Base-by-base conservation (phyloP, 2,888 invertebrate genomes). In the Harpagoxenus sublaevis region DNA sequence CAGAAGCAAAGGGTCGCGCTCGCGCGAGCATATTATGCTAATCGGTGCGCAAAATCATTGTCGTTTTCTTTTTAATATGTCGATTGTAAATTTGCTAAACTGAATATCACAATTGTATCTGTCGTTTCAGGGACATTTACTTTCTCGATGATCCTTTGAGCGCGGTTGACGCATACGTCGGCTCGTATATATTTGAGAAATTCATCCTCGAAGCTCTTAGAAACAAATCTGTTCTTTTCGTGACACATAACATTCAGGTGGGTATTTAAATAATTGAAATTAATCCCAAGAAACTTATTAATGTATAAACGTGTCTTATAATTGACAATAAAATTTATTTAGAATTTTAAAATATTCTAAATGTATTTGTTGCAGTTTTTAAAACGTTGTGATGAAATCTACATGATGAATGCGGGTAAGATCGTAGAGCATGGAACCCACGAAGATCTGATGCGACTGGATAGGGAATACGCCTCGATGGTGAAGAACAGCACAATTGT, bases 211-310 rank as follows among this genome's bases (percentile, higher is more conserved):
- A 95, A 42, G 95, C 95, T 35, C 93, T 97, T 31, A 94, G 95
- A 71, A 93, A 95, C 71, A 96, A 96, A 93, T 96, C 96, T 1
- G 94, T 96, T 53, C 92, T 97, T 10, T 95, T 97, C 51, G 96
- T 97, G 48, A 97, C 97, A 1, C 96, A 97, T 94, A 96, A 97
- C 91, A 93, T 96, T 23, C 96, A 96, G 94, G 95, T 95, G 88
- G 3, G 62, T 81, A n/a, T 84, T 15, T 63, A 79, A 18, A 63
- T 9, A 28, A 68, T 68, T 68, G 31, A 10, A 48, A 35, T 45
- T 48, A 23, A 39, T 74, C 6, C 2, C 4, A 57, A 42, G 15
- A 31, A 2, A 31, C 12, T 35, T 35, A 31, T 9, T 63, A 48
- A 35, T 48, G 39, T 12, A 45, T 12, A 10, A 18, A n/a, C 18